Evolutionary conservation across 2,797 vertebrate genomes (phyloP).

Genomic region (Avahi laniger): DNA sequence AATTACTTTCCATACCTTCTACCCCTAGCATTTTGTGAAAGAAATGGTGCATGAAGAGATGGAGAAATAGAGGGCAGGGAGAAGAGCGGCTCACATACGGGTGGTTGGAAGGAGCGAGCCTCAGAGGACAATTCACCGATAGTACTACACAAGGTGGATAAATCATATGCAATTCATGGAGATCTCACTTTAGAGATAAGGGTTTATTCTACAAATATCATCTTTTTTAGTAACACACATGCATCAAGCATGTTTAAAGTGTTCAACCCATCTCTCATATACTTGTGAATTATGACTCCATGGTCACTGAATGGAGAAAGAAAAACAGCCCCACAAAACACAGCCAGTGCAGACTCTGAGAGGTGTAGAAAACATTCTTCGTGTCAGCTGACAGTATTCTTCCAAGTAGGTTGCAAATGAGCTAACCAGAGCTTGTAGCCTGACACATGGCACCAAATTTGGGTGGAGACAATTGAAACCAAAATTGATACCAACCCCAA

Average conservation of each 20-base stretch:
- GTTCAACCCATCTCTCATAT: not conserved
- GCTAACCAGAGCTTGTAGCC: slow-evolving; percentile 59
- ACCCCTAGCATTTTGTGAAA: not conserved
- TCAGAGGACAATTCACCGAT: not conserved
- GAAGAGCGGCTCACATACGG: not conserved
- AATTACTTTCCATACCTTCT: not conserved
- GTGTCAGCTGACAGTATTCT: slow-evolving; percentile 41
- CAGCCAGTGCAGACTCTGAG: slow-evolving; percentile 17
- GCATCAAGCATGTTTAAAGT: not conserved
- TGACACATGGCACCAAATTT: slow-evolving; percentile 61
- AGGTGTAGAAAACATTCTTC: slow-evolving; percentile 57
- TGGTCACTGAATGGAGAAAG: not conserved
- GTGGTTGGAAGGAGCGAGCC: not conserved
- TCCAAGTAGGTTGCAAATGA: not conserved
- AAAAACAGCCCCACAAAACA: not conserved
- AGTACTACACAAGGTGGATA: not conserved
- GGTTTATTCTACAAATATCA: not conserved
- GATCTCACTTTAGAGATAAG: not conserved
- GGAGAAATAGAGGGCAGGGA: not conserved
- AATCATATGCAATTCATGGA: not conserved
- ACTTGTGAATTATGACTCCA: slow-evolving; percentile 16
- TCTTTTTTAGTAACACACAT: not conserved
- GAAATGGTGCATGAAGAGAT: not conserved
- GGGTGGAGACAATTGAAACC: not conserved
- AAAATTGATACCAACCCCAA: not conserved